Evolutionary conservation across 1,140 invertebrate genomes (phyloP), one percentile per base, ranked within the genome.

Genomic region (Ostrea edulis): DNA sequence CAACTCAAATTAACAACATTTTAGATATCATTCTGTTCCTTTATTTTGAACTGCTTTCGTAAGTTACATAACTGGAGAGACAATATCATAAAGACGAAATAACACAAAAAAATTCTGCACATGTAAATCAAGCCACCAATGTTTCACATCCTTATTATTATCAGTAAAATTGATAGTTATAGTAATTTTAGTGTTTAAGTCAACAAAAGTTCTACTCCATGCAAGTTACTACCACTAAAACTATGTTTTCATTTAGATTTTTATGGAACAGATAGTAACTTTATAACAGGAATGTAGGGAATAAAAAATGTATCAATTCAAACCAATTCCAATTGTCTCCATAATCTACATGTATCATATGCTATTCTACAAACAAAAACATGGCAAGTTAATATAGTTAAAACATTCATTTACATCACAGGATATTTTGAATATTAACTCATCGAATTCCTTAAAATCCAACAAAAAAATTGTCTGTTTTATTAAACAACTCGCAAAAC

Each of bases 31-130:
- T 29, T 77, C 25, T 35, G 14, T 77, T 77, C 25, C 68, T 77
- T 77, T 77, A 77, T 35, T 77, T 12, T 35, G 68, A 77, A 77
- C 68, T 77, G 68, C 14, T 77, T 77, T 77, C 8, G 14, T 35
- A 14, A 62, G 55, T n/a, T 77, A 71, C 25, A 29, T 44, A 77
- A 77, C 68, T 77, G 68, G 68, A 35, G 68, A 77, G 7, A 62
- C 55, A 77, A 77, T 8, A 29, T 29, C 29, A 68, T 25, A 35
- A 25, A 77, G 25, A 77, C 25, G 25, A 29, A 22, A 77, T 14
- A 77, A 62, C 17, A 20, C 12, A 77, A 22, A 77, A 77, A 7
- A 62, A 62, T 20, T 7, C 17, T 62, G 55, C 14, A 62, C 55
- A 62, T 20, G n/a, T 20, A 62, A 62, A 20, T 20, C 5, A 62